Conservation (phyloP, 2,888 invertebrate genomes). For the Clivina fossor region DNA sequence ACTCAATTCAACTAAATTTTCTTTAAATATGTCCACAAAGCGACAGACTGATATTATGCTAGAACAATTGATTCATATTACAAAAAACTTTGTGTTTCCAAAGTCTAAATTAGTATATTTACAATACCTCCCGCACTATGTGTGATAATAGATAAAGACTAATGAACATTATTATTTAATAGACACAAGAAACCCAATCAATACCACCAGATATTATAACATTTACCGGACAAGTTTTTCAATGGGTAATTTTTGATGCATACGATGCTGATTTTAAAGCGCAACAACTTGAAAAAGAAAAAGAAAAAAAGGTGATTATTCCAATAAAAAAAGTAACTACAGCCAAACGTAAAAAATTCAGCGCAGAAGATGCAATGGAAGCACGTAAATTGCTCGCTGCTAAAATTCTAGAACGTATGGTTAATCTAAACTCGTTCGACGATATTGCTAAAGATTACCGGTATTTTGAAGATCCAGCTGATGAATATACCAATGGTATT, state of each 20-base stretch:
- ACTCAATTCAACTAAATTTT: no score
- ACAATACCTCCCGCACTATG: no score
- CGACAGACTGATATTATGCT: no score
- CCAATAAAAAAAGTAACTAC: conserved; percentile 48
- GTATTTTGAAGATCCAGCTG: conserved; percentile 95
- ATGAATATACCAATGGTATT: conserved; percentile 89
- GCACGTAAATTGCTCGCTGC: conserved; percentile 65
- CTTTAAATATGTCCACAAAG: no score
- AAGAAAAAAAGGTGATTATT: conserved; percentile 57
- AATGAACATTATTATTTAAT: no score
- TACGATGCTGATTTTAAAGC: conserved; percentile 80
- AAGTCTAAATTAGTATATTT: no score
- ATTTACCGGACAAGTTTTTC: conserved; percentile 75
- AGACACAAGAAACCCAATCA: conserved; percentile 74
- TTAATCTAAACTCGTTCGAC: conserved; percentile 92
- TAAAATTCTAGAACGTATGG: conserved; percentile 88
- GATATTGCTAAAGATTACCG: conserved; percentile 90
- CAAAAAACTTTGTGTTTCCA: no score
- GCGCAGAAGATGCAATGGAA: conserved; percentile 62
- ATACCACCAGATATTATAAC: conserved; percentile 84
- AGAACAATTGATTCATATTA: no score
- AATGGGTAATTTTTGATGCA: conserved; percentile 88
- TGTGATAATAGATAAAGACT: no score
- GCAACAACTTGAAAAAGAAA: conserved; percentile 71
- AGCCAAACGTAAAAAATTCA: conserved; percentile 54